These are phyloP conservation scores for Phalacrocorax brasilianus DNA, from an alignment of 2,113 vertebrate species.

Conservation along the genomic window DNA sequence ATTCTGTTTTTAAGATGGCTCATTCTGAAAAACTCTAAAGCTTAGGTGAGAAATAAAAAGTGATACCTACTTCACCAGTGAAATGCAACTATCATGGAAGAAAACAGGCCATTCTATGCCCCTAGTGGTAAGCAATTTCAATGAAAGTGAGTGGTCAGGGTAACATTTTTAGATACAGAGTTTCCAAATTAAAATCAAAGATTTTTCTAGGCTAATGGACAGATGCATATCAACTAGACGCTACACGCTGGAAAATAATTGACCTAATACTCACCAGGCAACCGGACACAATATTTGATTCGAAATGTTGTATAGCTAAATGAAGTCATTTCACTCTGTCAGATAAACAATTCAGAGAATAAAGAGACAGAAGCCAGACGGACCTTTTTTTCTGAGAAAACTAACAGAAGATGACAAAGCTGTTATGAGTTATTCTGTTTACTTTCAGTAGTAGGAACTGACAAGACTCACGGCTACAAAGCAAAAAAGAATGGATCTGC, in stretches of 20 bases:
- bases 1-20: background rate
- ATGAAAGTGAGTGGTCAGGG: background rate
- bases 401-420: background rate
- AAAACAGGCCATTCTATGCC: background rate
- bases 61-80: background rate
- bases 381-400: background rate
- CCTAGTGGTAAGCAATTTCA: background rate
- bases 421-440: background rate
- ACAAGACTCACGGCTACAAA: background rate
- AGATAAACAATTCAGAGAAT: background rate
- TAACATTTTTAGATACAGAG: background rate
- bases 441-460: background rate
- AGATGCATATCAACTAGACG: background rate
- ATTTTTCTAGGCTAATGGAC: background rate
- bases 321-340: background rate
- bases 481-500: background rate
- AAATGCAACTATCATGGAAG: background rate
- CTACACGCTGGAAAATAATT: background rate
- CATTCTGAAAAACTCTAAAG: background rate
- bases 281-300: background rate
- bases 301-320: background rate
- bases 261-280: background rate
- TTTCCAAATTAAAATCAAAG: background rate
- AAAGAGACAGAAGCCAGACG: background rate
- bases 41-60: background rate